Percentiles rank a stretch among this genome's conserved stretches.
Conservation (phyloP, 2,113 vertebrate genomes). For the Cebidichthys violaceus region DNA sequence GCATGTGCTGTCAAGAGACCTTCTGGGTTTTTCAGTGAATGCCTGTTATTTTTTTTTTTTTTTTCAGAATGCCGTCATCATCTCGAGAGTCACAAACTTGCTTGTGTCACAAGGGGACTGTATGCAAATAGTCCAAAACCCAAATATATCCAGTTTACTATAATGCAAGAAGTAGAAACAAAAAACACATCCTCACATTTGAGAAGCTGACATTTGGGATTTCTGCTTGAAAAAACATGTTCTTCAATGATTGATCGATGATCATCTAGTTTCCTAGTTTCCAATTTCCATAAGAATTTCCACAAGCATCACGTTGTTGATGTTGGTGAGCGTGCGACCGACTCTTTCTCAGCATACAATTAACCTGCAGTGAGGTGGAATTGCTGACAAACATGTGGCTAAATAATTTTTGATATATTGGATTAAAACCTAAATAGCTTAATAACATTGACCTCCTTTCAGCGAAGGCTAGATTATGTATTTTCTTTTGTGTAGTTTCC, state of each 20-base stretch:
- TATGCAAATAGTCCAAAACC: background rate
- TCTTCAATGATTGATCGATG: background rate
- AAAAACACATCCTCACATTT: background rate
- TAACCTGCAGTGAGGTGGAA: background rate
- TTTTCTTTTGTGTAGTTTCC: background rate
- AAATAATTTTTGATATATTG: background rate
- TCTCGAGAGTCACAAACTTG: background rate
- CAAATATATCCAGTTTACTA: background rate
- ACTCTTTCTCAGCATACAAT: too few relatives aligned
- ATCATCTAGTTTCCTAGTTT: background rate
- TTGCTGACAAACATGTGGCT: background rate
- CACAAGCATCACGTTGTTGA: background rate
- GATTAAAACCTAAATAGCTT: background rate
- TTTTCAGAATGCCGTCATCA: background rate
- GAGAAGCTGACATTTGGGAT: background rate
- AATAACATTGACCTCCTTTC: background rate
- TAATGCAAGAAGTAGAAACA: background rate
- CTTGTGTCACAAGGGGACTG: background rate
- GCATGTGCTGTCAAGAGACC: background rate
- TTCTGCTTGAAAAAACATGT: too few relatives aligned
- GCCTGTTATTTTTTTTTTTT: background rate
- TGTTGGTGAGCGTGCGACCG: background rate
- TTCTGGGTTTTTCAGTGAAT: background rate
- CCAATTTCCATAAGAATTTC: background rate
- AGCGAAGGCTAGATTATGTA: rapidly evolving